phyloP scores from a whole-genome alignment of 2,888 invertebrate species.

The Argyresthia albistria region DNA sequence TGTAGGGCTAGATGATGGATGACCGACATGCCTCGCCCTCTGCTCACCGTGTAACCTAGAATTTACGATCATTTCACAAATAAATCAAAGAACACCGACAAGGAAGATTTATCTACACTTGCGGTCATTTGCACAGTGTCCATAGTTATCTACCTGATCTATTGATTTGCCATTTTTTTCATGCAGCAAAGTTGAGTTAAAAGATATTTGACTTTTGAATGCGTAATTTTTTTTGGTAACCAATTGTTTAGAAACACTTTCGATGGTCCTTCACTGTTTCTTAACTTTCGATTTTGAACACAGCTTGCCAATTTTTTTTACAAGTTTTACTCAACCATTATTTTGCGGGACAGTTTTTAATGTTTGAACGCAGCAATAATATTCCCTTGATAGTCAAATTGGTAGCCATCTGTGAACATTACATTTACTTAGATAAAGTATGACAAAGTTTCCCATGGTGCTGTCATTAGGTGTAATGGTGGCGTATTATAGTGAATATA shows the following conservation, averaged over 20 bases:
- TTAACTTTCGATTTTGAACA: not conserved
- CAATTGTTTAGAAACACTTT: constrained; percentile 4
- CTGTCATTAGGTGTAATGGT: constrained; percentile 58
- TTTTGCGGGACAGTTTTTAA: not conserved
- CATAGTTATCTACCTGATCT: constrained; percentile 24
- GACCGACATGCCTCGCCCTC: constrained; percentile 31
- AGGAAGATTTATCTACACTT: constrained; percentile 58
- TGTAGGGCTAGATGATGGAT: constrained; percentile 18
- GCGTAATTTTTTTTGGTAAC: constrained; percentile 11
- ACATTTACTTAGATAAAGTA: not conserved
- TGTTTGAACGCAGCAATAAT: not conserved
- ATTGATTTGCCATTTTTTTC: constrained; percentile 27
- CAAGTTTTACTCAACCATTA: not conserved
- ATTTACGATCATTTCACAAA: constrained; percentile 72
- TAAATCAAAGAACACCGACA: constrained; percentile 66
- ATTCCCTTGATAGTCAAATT: not conserved
- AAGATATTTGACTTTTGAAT: constrained; percentile 38
- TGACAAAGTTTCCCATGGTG: not conserved
- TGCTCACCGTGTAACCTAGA: constrained; percentile 50
- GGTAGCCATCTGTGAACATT: constrained; percentile 10
- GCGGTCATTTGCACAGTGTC: constrained; percentile 35
- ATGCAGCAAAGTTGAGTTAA: constrained; percentile 29
- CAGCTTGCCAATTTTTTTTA: not conserved
- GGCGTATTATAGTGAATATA: constrained; percentile 56
- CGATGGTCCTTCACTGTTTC: not conserved